Base-by-base conservation (phyloP, 2,888 invertebrate species). In the Cataglyphis cursor region DNA sequence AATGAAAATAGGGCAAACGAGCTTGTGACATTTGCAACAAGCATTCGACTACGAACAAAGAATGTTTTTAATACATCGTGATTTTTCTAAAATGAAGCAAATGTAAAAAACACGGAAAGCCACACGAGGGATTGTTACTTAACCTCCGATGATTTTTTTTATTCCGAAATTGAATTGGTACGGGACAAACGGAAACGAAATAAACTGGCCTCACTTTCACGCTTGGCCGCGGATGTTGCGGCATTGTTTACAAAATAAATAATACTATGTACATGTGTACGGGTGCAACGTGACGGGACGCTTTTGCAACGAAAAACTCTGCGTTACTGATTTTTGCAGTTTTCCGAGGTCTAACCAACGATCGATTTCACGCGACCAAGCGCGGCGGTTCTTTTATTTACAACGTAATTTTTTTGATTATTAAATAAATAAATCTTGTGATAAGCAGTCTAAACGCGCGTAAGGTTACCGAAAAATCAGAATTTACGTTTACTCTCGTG, bases 151-250 rank as follows among this genome's bases (percentile, higher is more conserved):
- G 59, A 44, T 54, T 76, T 80, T 78, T 76, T 76, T 80, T 80
- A 70, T 21, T 59, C 44, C 24, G 24, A 72, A 80, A 80, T 80
- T 80, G 78, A 80, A 80, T 72, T 80, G 72, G 72, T 59, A 44
- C 78, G 59, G 78, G 35, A 31, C 65, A 76, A 70, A 44, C 76
- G 86, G 57, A 83, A 74, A 75, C 61, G 75, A 72, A 82, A 86
- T 87, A 86, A 84, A 86, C 81, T 57, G 64, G 66, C 85, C 75
- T 86, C 85, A 85, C 88, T 88, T 82, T 85, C 87, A 65, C 85
- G 81, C 84, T 86, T 73, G 82, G n/a, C 59, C 62, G 21, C 61
- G 70, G 61, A 51, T 70, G 74, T 74, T 61, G 61, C 48, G 82
- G 51, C 81, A 61, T 41, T 82, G 84, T 87, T 88, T 84, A 48